Conservation (phyloP, 2,797 vertebrate genomes). For the Myiotriccus ornatus region DNA sequence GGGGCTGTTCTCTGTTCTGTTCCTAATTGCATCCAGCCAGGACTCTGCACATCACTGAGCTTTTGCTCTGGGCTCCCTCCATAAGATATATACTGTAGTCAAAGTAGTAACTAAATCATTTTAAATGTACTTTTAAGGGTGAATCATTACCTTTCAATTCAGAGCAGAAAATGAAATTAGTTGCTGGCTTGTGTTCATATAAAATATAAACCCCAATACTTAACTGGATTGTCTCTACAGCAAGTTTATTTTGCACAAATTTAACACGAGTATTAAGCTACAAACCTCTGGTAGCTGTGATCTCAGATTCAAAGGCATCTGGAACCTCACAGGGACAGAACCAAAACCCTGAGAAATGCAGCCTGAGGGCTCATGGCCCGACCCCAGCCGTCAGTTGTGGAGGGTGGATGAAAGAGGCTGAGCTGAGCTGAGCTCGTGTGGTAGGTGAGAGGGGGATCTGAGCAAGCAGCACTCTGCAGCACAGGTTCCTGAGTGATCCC, state of each 20-base stretch:
- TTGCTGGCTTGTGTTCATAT: not conserved
- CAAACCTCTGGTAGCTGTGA: not conserved
- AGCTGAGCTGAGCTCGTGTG: not conserved
- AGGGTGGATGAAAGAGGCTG: not conserved
- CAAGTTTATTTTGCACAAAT: not conserved
- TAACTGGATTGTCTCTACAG: not conserved
- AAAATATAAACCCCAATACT: not conserved
- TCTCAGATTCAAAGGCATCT: not conserved
- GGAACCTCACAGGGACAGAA: not conserved
- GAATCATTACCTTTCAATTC: slow-evolving; percentile 9
- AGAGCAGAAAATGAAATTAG: not conserved
- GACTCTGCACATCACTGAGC: not conserved
- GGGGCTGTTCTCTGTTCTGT: slow-evolving; percentile 25
- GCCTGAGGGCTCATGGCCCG: not conserved
- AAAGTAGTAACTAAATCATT: not conserved
- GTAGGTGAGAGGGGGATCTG: not conserved
- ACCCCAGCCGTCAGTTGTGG: not conserved
- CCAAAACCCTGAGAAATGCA: not conserved
- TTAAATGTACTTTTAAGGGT: not conserved
- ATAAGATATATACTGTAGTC: not conserved
- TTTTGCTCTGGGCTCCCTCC: not conserved
- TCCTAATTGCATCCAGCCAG: slow-evolving; percentile 30
- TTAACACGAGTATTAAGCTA: not conserved
- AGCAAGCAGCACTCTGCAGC: not conserved
- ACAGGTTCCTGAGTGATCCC: not conserved